Conservation (phyloP, 2,113 vertebrate genomes). For the Nycticebus coucang region DNA sequence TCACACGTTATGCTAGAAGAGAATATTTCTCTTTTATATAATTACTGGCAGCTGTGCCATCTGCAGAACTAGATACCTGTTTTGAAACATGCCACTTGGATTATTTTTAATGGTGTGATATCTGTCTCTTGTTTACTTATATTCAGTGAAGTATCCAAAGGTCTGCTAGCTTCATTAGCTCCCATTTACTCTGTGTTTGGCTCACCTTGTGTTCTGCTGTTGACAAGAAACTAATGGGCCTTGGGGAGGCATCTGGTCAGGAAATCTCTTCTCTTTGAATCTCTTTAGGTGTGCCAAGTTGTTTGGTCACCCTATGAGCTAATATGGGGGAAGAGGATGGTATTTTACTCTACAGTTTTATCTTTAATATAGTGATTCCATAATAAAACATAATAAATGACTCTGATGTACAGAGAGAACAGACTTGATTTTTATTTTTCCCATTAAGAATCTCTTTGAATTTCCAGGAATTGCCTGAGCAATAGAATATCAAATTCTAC, state of each 20-base stretch:
- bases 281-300: slow-evolving; percentile 70
- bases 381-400: slow-evolving; percentile 71
- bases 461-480: slow-evolving; percentile 69
- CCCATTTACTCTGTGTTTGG: slow-evolving; percentile 72
- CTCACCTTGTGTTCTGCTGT: slow-evolving; percentile 70
- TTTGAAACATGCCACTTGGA: slow-evolving; percentile 65
- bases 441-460: slow-evolving; percentile 67
- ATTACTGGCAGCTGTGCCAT: slow-evolving; percentile 76
- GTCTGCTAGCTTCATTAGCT: slow-evolving; percentile 73
- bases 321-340: slow-evolving; percentile 6
- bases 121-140: slow-evolving; percentile 74
- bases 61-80: slow-evolving; percentile 75
- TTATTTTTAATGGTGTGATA: slow-evolving; percentile 75
- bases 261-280: slow-evolving; percentile 75
- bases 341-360: slow-evolving; percentile 52
- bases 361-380: slow-evolving; percentile 54
- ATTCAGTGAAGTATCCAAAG: slow-evolving; percentile 61
- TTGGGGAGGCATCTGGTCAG: slow-evolving; percentile 77
- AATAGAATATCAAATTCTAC: slow-evolving; percentile 75
- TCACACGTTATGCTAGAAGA: slow-evolving; percentile 72
- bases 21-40: slow-evolving; percentile 76
- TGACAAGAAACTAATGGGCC: slow-evolving; percentile 75
- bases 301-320: slow-evolving; percentile 77
- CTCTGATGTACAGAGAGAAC: not conserved
- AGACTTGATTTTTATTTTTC: slow-evolving; percentile 77